A percentile compares a stretch with the other conserved stretches of the same genome.
These are phyloP conservation scores for Idaea aversata DNA, from an alignment of 2,888 invertebrate species.

Conservation along the genomic window DNA sequence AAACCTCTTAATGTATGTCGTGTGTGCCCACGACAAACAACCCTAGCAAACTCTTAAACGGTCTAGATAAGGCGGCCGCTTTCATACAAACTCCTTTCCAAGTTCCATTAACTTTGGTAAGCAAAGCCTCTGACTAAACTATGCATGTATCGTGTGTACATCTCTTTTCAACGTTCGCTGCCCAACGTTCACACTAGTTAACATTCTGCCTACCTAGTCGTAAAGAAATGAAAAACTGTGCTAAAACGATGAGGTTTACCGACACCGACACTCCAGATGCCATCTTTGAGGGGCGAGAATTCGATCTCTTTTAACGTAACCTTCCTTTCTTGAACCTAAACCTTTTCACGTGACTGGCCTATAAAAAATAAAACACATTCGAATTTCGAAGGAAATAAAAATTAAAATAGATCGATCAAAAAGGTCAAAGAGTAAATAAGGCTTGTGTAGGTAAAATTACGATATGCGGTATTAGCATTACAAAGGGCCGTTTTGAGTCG, in stretches of 20 bases:
- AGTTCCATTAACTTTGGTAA: slow-evolving; percentile 73
- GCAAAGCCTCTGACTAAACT: slow-evolving; percentile 63
- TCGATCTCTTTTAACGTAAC: slow-evolving; percentile 49
- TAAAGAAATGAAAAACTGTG: slow-evolving; percentile 56
- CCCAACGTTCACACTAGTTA: slow-evolving; percentile 60
- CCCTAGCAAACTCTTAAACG: slow-evolving; percentile 51
- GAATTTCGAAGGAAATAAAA: slow-evolving; percentile 12
- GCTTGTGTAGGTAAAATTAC: slow-evolving; percentile 45
- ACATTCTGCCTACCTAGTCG: slow-evolving; percentile 43
- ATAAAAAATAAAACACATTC: slow-evolving; percentile 5
- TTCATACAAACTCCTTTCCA: slow-evolving; percentile 53
- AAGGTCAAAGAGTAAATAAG: slow-evolving; percentile 37
- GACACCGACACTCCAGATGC: slow-evolving; percentile 47
- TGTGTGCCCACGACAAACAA: slow-evolving; percentile 39
- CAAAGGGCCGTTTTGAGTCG: slow-evolving; percentile 47
- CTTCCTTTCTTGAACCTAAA: slow-evolving; percentile 38
- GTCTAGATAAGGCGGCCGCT: slow-evolving; percentile 59
- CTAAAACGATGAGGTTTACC: slow-evolving; percentile 51
- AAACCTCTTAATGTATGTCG: slow-evolving; percentile 26
- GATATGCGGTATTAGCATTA: slow-evolving; percentile 54
- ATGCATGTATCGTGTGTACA: slow-evolving; percentile 75
- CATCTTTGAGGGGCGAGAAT: slow-evolving; percentile 57
- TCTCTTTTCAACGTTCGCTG: slow-evolving; percentile 66
- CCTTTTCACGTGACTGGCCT: slow-evolving; percentile 22
- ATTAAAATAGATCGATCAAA: slow-evolving; percentile 33